Conservation (phyloP, 2,113 vertebrate genomes). For the Apeltes quadracus region DNA sequence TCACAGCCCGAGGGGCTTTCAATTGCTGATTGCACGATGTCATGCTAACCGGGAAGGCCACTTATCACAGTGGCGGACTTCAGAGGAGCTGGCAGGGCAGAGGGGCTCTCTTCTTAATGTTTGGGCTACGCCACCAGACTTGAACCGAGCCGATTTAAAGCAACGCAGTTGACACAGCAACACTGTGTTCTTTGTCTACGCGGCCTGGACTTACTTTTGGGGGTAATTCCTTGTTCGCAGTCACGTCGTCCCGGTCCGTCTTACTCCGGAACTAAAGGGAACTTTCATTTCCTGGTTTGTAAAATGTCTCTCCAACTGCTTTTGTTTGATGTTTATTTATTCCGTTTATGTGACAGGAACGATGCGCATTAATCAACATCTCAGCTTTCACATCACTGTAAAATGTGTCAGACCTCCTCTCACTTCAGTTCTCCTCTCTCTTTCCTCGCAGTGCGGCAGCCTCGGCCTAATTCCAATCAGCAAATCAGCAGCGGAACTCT, state of each 20-base stretch:
- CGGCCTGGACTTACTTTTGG: conserved; percentile 34
- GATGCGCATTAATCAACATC: conserved; percentile 75
- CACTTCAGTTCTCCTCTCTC: conserved; percentile 22
- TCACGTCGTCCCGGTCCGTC: conserved; percentile 53
- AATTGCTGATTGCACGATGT: conserved; percentile 53
- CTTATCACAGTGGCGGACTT: conserved; percentile 54
- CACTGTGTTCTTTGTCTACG: conserved; percentile 42
- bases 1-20: conserved; percentile 42
- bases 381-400: conserved; percentile 71
- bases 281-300: conserved; percentile 75
- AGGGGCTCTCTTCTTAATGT: conserved; percentile 46
- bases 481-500: conserved; percentile 74
- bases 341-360: conserved; percentile 73
- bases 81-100: conserved; percentile 39
- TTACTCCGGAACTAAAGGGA: conserved; percentile 65
- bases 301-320: conserved; percentile 59
- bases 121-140: conserved; percentile 53
- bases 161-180: conserved; percentile 32
- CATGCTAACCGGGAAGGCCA: conserved; percentile 52
- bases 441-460: conserved; percentile 48
- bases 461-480: conserved; percentile 69
- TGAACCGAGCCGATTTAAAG: conserved; percentile 25
- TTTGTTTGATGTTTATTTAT: conserved; percentile 77
- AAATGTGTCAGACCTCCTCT: conserved; percentile 64
- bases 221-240: conserved; percentile 58